Evolutionary conservation across 1,140 invertebrate species (phyloP), one percentile per base, ranked within the genome.

Genomic region (Brachionus sp.): DNA sequence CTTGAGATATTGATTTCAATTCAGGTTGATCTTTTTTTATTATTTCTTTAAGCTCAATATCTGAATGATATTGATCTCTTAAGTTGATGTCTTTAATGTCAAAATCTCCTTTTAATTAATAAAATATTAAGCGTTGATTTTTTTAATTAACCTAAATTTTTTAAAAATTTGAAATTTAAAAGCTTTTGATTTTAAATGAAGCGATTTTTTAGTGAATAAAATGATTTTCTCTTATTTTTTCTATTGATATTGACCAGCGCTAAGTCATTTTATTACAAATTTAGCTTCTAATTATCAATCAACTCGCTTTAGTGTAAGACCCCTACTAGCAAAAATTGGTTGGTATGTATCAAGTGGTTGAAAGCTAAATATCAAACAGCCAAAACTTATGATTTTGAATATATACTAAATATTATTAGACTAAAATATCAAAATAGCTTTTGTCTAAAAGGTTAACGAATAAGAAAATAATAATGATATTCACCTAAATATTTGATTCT

Each of bases 401-500:
- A 29, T 3, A 29, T 12, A 46, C 44, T 46, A 46, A n/a, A n/a
- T n/a, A n/a, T n/a, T n/a, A n/a, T n/a, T n/a, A n/a, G n/a, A 46
- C 44, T 12, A 46, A 46, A 57, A 64, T 64, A 29, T 64, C 33
- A 39, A 70, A 39, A 70, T n/a, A 39, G 35, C 9, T 68, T 50
- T 75, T 7, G 25, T 46, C 19, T 25, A 46, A 50, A 44, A 33
- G 42, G 16, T 75, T 44, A 44, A 25, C 16, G 23, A 75, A 46
- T 46, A 46, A 5, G 5, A 33, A 46, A 75, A 46, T 19, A 66
- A 62, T 80, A 29, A 66, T 42, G 6, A 42, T 80, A 77, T 35
- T 46, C 19, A 80, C 77, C 77, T 44, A 80, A 80, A 80, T 44
- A 80, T 57, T 66, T 57, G 19, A 62, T 44, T 57, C 77, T 57